These are phyloP conservation scores for Lepidothrix coronata DNA, from an alignment of 2,113 vertebrate species.

Conservation along the genomic window DNA sequence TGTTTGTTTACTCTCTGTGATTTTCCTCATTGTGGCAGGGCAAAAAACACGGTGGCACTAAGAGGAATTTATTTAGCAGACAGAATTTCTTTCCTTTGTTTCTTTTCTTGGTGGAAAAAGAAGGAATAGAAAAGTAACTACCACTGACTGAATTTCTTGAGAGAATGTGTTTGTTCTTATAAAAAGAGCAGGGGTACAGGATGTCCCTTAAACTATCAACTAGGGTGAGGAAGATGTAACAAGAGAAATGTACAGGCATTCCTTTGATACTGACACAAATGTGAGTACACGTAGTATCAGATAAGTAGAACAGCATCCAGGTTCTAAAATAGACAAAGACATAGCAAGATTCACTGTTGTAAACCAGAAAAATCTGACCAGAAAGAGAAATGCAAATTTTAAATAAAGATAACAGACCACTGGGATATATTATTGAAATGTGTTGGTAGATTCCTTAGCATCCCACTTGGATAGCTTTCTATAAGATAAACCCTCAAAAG, in stretches of 20 bases:
- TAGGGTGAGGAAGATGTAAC: background rate
- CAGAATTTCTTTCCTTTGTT: background rate
- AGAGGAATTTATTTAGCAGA: background rate
- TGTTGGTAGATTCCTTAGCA: background rate
- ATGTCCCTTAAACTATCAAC: background rate
- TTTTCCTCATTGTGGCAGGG: background rate
- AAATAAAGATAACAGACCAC: background rate
- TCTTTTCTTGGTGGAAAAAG: background rate
- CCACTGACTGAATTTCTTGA: background rate
- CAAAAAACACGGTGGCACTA: background rate
- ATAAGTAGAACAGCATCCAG: background rate
- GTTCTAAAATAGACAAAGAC: background rate
- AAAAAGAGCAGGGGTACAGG: background rate
- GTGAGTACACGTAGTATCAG: background rate
- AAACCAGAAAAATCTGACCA: background rate
- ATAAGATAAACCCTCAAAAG: background rate
- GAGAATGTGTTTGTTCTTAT: background rate
- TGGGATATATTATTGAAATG: background rate
- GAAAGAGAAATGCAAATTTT: background rate
- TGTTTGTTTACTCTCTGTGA: background rate
- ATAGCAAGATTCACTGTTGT: background rate
- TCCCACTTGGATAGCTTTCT: background rate
- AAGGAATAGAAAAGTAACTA: slow-evolving; percentile 5
- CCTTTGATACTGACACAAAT: background rate
- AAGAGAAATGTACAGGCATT: background rate